These are phyloP conservation scores for Centropyge bicolor DNA, from an alignment of 2,797 vertebrate genomes.

Conservation along the genomic window DNA sequence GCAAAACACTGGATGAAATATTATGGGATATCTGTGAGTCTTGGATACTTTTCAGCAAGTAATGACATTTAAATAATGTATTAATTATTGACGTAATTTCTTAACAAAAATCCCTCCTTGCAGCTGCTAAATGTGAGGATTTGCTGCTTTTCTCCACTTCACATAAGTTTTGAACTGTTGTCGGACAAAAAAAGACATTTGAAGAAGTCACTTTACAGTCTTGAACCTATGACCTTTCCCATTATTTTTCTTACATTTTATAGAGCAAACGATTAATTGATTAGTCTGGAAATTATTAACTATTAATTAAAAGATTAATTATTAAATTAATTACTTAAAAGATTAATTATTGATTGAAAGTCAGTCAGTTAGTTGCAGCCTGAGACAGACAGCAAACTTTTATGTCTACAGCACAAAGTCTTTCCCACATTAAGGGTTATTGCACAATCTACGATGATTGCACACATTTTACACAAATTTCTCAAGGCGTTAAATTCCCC, in stretches of 20 bases:
- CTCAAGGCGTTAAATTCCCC: background rate
- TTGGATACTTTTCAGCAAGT: background rate
- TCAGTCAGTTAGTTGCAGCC: background rate
- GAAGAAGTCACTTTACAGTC: background rate
- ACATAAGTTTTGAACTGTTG: background rate
- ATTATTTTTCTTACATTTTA: background rate
- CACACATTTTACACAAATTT: background rate
- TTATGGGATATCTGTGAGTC: background rate
- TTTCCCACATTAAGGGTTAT: background rate
- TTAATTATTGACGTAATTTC: background rate
- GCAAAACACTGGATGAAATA: slow-evolving; percentile 25
- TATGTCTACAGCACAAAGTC: background rate
- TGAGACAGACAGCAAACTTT: background rate
- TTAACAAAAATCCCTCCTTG: background rate
- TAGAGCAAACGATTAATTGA: background rate
- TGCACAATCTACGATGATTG: background rate
- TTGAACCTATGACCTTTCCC: background rate
- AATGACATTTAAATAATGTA: background rate
- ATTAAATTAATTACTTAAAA: background rate
- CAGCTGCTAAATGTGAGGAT: background rate
- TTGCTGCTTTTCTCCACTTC: background rate
- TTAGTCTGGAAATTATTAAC: background rate
- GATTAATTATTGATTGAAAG: background rate
- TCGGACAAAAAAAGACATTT: background rate
- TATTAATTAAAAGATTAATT: too few species aligned